Percentiles rank a stretch among this genome's conserved stretches.
Evolutionary conservation across 2,888 invertebrate genomes (phyloP).

Genomic region (Protula sp.): DNA sequence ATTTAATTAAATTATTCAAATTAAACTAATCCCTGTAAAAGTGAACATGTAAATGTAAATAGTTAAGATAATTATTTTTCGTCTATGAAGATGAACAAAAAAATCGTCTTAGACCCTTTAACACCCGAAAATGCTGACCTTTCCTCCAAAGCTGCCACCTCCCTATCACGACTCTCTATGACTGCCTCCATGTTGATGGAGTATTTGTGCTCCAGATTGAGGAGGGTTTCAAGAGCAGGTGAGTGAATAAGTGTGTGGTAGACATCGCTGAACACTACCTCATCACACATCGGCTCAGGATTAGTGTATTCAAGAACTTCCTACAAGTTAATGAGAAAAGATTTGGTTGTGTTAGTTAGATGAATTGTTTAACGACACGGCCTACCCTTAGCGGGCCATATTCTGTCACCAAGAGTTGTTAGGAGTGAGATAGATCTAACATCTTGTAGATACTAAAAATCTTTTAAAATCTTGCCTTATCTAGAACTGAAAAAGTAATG

Average conservation of each 20-base stretch:
- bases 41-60: not conserved
- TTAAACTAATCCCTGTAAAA: not conserved
- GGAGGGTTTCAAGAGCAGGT: conserved; percentile 77
- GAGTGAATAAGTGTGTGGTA: conserved; percentile 80
- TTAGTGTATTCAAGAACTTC: conserved; percentile 81
- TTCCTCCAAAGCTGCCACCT: conserved; percentile 42
- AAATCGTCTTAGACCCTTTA: not conserved
- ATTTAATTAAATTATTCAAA: no score
- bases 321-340: conserved; percentile 41
- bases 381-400: no score
- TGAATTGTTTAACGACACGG: no score
- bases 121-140: conserved; percentile 28
- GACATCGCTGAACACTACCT: conserved; percentile 78
- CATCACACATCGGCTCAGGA: conserved; percentile 57
- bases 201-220: conserved; percentile 81
- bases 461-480: no score
- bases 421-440: no score
- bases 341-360: not conserved
- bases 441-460: no score
- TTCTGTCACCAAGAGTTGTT: no score
- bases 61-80: not conserved
- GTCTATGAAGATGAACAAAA: not conserved
- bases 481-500: no score
- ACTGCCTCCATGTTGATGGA: conserved; percentile 73
- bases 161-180: conserved; percentile 61